Evolutionary conservation across 2,888 invertebrate species (phyloP), one percentile per base, ranked within the genome.

Genomic region (Patella ulyssiponensis): DNA sequence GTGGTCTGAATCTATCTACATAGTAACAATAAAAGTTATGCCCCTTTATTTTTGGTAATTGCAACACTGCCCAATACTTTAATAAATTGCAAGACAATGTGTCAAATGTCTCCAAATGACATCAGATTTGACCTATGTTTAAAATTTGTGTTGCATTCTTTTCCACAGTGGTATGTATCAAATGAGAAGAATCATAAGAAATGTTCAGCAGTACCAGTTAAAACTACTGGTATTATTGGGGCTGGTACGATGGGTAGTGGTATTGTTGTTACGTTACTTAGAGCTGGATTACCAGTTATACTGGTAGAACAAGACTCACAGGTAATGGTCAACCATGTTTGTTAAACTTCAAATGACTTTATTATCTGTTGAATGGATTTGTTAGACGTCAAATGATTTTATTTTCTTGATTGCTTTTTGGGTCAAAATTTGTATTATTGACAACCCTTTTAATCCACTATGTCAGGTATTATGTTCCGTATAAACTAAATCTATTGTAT

Each of bases 231-330:
- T 52, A 90, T 91, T 69, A 87, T 91, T 72, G 91, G 91, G 27
- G 90, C 89, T 17, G 92, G 92, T 12, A 91, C 91, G 4, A 92
- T 92, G 92, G 92, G 92, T 7, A 85, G 90, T 69, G 92, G 92
- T n/a, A 92, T 92, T 51, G 91, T 91, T 52, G 87, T 92, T 78
- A 85, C 90, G 56, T 83, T 91, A 5, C 85, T 90, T 44, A 84
- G 89, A 56, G 89, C 90, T 53, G 91, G 91, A 1, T 86, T 90
- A 69, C 87, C 87, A 14, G 88, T 88, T 73, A 80, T 84, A 9
- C 83, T 91, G 56, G 84, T 91, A 75, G 91, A 91, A 78, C 88
- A 88, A 76, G 86, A 90, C 81, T 79, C 88, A 75, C 84, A 91
- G 88, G 91, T 91, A 79, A 44, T 44, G 3, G 9, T 44, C 9